Conservation (phyloP, 2,888 invertebrate genomes). For the Ophioninae sp. region DNA sequence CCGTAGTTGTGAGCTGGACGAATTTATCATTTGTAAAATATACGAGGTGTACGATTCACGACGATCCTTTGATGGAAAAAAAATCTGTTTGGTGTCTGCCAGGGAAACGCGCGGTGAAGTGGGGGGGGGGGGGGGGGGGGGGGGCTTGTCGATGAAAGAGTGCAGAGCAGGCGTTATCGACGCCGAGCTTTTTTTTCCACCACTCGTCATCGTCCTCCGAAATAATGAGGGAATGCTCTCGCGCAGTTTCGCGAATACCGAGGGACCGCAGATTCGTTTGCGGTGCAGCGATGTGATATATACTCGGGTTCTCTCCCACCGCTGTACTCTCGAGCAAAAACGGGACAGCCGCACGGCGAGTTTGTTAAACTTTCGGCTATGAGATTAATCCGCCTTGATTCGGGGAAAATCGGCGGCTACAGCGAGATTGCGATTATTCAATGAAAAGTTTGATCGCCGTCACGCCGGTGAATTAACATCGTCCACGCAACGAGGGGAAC, state of each 20-base stretch:
- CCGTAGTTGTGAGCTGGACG: background rate
- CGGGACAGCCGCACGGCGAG: conserved; percentile 11
- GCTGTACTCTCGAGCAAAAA: background rate
- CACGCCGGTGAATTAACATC: conserved; percentile 16
- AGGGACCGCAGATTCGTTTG: background rate
- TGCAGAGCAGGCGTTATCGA: no score
- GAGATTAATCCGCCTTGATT: conserved; percentile 63
- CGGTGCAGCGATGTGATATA: no score
- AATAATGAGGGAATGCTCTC: no score
- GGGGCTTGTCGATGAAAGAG: no score
- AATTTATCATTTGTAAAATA: background rate
- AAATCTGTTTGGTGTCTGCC: background rate
- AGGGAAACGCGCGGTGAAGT: no score
- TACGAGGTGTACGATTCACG: background rate
- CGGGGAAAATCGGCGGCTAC: conserved; percentile 59
- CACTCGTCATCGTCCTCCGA: background rate
- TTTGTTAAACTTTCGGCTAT: conserved; percentile 57
- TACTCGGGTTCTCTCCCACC: no score
- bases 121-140: no score
- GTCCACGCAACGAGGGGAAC: no score
- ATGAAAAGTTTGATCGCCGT: background rate
- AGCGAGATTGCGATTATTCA: conserved; percentile 15
- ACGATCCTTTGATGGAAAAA: background rate
- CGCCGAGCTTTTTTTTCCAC: background rate
- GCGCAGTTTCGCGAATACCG: background rate